Evolutionary conservation across 2,888 invertebrate species (phyloP).

Genomic region (Philereme vetulata): DNA sequence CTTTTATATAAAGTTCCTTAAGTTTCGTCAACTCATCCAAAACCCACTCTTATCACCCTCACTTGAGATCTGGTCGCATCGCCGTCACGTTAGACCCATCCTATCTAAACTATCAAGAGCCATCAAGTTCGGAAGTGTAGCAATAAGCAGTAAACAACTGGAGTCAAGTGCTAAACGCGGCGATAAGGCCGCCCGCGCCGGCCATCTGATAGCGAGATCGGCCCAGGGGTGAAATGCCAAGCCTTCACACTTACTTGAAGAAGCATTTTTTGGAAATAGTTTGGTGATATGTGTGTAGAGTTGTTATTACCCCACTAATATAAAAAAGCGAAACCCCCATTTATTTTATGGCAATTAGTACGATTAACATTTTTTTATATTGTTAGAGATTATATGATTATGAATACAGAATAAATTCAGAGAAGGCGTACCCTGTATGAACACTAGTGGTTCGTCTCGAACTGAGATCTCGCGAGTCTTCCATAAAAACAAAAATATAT

Average conservation of each 20-base stretch:
- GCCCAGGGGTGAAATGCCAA: constrained; percentile 67
- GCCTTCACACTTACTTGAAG: constrained; percentile 62
- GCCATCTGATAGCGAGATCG: constrained; percentile 65
- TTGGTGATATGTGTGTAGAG: constrained; percentile 42
- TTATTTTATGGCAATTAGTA: too few relatives aligned
- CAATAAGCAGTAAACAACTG: constrained; percentile 42
- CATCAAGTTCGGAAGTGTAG: constrained; percentile 35
- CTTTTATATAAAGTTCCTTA: not conserved
- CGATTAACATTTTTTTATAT: too few relatives aligned
- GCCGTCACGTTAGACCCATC: constrained; percentile 27
- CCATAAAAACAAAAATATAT: too few relatives aligned
- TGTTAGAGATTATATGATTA: too few relatives aligned
- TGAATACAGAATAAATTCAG: too few relatives aligned
- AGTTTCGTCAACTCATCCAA: not conserved
- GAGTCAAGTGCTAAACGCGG: constrained; percentile 40
- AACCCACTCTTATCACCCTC: constrained; percentile 4
- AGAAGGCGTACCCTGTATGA: too few relatives aligned
- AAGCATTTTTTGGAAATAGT: constrained; percentile 55
- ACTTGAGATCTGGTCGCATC: constrained; percentile 1
- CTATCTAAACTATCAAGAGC: constrained; percentile 31
- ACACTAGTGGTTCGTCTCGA: too few relatives aligned
- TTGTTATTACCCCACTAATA: constrained; percentile 29
- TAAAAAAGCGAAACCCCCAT: too few relatives aligned
- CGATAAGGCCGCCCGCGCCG: constrained; percentile 47
- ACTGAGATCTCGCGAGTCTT: too few relatives aligned